phyloP scores from a whole-genome alignment of 1,140 invertebrate species.

The Drosophila suzukii region DNA sequence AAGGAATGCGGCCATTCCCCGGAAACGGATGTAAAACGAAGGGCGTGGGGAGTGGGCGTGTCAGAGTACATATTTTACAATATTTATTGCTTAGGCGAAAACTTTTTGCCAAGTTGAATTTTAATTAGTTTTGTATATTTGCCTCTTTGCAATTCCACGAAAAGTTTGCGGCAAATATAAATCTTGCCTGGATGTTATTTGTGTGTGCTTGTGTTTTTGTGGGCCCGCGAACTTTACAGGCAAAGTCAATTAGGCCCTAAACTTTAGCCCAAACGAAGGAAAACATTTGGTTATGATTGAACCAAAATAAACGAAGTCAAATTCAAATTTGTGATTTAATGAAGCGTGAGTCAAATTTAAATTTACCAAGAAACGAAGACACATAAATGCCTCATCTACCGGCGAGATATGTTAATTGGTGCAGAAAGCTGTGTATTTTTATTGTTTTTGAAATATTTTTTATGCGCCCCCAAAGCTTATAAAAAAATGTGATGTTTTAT shows the following conservation, averaged over 20 bases:
- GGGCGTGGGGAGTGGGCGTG: constrained; percentile 20
- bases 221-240: constrained; percentile 51
- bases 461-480: constrained; percentile 22
- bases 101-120: constrained; percentile 82
- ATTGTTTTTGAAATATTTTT: constrained; percentile 44
- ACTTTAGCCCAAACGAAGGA: constrained; percentile 14
- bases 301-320: constrained; percentile 47
- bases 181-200: constrained; percentile 31
- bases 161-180: constrained; percentile 61
- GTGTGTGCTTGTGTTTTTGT: constrained; percentile 13
- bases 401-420: constrained; percentile 56
- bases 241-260: constrained; percentile 67
- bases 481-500: constrained; percentile 58
- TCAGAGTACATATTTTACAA: constrained; percentile 72
- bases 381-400: constrained; percentile 12
- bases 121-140: constrained; percentile 81
- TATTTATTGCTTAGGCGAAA: constrained; percentile 81
- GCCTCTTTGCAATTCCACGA: constrained; percentile 52
- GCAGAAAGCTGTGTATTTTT: constrained; percentile 54
- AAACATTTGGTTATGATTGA: constrained; percentile 46
- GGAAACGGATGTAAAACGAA: constrained; percentile 32
- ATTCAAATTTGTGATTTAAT: constrained; percentile 66
- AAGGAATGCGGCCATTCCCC: constrained; percentile 58
- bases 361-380: constrained; percentile 11
- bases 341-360: constrained; percentile 67